These are phyloP conservation scores for Heliconius hortense DNA, from an alignment of 2,888 invertebrate genomes.

Conservation along the genomic window DNA sequence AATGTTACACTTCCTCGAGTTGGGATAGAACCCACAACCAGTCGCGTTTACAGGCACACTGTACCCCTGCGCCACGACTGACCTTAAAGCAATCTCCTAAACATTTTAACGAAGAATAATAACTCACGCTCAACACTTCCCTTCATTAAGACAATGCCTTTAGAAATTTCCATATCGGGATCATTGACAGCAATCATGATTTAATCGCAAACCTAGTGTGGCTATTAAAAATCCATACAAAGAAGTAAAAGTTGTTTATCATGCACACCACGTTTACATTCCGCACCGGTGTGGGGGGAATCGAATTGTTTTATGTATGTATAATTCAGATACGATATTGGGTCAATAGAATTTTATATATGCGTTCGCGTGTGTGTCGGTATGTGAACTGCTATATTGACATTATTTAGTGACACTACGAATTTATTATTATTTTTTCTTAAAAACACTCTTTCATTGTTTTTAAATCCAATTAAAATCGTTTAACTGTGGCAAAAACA, in stretches of 20 bases:
- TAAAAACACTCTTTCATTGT: neutral
- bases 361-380: constrained; percentile 49
- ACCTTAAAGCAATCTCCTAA: too few relatives aligned
- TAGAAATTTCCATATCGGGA: constrained; percentile 29
- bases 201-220: constrained; percentile 48
- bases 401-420: constrained; percentile 29
- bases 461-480: constrained; percentile 5
- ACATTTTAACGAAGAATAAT: constrained; percentile 1
- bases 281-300: constrained; percentile 52
- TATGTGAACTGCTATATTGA: constrained; percentile 47
- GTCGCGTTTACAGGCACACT: too few relatives aligned
- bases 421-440: neutral
- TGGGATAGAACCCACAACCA: too few relatives aligned
- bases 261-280: constrained; percentile 56
- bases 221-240: constrained; percentile 55
- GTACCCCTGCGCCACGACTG: too few relatives aligned
- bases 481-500: constrained; percentile 7
- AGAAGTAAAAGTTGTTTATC: constrained; percentile 51
- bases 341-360: constrained; percentile 56
- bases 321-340: constrained; percentile 58
- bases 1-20: too few relatives aligned
- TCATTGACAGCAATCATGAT: constrained; percentile 42
- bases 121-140: neutral
- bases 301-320: constrained; percentile 60
- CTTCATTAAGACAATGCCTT: constrained; percentile 8